Percentiles rank a stretch among this genome's conserved stretches.
These are phyloP conservation scores for Geophilus truncorum DNA, from an alignment of 2,888 invertebrate species.

Conservation along the genomic window DNA sequence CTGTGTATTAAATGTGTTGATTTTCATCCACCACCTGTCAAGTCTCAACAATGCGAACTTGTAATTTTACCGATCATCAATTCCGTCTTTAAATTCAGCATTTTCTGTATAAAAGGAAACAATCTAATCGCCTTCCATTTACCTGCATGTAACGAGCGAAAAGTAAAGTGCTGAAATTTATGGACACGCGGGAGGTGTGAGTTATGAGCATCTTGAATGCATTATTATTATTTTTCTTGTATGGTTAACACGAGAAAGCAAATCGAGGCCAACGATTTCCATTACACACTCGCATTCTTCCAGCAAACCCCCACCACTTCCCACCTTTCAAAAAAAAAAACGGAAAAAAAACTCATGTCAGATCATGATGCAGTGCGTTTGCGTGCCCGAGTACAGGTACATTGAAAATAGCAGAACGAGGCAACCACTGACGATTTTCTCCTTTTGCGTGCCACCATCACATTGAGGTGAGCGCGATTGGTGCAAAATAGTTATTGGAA, in stretches of 20 bases:
- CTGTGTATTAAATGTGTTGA: no score
- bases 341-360: neutral
- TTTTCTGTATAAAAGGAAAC: neutral
- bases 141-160: neutral
- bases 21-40: no score
- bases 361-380: neutral
- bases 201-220: neutral
- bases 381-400: neutral
- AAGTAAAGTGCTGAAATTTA: neutral
- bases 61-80: no score
- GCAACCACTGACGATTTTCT: no score
- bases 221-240: constrained; percentile 24
- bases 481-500: constrained; percentile 25
- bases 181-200: constrained; percentile 24
- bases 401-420: no score
- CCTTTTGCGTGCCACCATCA: neutral
- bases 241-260: constrained; percentile 5
- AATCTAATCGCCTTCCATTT: neutral
- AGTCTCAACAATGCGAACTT: no score
- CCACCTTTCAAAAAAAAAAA: no score
- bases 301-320: no score
- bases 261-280: constrained; percentile 21
- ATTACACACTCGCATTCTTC: neutral
- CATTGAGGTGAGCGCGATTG: constrained; percentile 24
- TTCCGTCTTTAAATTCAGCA: no score